Percentiles rank a stretch among this genome's conserved stretches.
These are phyloP conservation scores for Lagria hirta DNA, from an alignment of 2,888 invertebrate genomes.

Conservation along the genomic window DNA sequence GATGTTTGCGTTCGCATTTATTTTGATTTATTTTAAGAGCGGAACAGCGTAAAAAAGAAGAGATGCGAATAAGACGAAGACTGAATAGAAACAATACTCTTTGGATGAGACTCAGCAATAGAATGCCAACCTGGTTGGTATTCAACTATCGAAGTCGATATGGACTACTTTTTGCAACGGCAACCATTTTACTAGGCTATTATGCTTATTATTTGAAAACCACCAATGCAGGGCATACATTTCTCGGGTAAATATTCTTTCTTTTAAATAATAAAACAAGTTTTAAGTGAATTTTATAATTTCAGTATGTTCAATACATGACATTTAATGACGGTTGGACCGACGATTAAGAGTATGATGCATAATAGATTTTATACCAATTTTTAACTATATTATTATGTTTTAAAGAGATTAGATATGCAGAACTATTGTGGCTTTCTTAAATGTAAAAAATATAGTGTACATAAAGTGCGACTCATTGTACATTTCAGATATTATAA, in stretches of 20 bases:
- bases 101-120: constrained; percentile 49
- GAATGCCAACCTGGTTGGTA: constrained; percentile 52
- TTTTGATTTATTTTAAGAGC: constrained; percentile 54
- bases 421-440: no score
- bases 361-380: constrained; percentile 45
- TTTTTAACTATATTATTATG: no score
- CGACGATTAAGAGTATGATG: constrained; percentile 41
- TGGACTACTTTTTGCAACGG: constrained; percentile 58
- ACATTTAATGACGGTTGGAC: constrained; percentile 43
- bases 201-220: constrained; percentile 63
- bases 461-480: no score
- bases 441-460: no score
- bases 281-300: constrained; percentile 15
- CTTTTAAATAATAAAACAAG: not conserved
- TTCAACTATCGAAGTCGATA: constrained; percentile 51
- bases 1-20: constrained; percentile 6
- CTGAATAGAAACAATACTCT: constrained; percentile 48
- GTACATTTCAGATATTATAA: no score
- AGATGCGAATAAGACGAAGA: constrained; percentile 57
- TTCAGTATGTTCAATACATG: constrained; percentile 46
- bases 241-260: constrained; percentile 44
- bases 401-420: no score
- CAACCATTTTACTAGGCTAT: constrained; percentile 61
- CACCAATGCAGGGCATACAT: constrained; percentile 41
- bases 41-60: constrained; percentile 62